Evolutionary conservation across 2,888 invertebrate genomes (phyloP), one percentile per base, ranked within the genome.

Genomic region (Tachystola acroxantha): DNA sequence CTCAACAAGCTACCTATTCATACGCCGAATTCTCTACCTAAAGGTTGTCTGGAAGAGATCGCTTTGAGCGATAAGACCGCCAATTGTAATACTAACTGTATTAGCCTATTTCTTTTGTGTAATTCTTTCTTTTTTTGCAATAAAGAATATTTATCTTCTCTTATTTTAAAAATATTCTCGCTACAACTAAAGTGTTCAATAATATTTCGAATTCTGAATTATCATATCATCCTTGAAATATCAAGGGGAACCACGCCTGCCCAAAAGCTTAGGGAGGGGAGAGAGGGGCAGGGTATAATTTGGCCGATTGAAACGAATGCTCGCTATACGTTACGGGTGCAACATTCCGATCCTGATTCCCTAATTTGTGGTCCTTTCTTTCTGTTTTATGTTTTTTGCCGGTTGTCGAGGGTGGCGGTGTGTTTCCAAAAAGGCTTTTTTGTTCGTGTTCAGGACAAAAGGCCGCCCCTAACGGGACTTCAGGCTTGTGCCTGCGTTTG

Each of bases 331-430:
- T 72, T 67, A 72, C 78, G 82, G 78, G 73, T 78, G 78, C 77
- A 80, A 74, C 80, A 85, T 84, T 82, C 82, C 82, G 45, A 68
- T 62, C 65, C 49, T 62, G 55, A 64, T 70, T 71, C 74, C 62
- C 72, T 81, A 81, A 85, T 85, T 85, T 81, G 76, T 75, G 72
- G 71, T 71, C 73, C 73, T 82, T 79, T 70, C 68, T 70, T 67
- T 79, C 74, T 78, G 74, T 76, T 81, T 74, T 75, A 69, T 65
- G 64, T 78, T 82, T 82, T 84, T 84, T 84, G 78, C 66, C 43
- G 48, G 38, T 37, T 44, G 48, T 53, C 50, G 51, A 61, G 74
- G 78, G 73, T 75, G 73, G 75, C 77, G 76, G 79, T 67, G 56
- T 58, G 55, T 57, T 65, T 58, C 64, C 63, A 68, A 66, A 42